Conservation (phyloP, 1,140 invertebrate genomes). For the Halesus radiatus region DNA sequence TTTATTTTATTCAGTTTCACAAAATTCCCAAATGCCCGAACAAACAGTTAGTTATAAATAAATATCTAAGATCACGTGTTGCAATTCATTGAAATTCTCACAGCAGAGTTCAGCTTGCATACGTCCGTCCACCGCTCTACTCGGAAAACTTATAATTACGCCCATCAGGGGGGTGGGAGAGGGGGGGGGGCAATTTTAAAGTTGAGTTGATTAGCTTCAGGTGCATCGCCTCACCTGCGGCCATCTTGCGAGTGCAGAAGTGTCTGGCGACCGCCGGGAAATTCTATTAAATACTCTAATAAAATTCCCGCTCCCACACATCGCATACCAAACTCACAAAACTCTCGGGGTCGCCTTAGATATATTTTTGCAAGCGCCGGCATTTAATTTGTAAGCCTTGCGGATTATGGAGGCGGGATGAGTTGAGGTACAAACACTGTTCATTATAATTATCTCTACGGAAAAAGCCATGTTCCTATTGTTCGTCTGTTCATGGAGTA, state of each 20-base stretch:
- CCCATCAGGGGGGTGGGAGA: background rate
- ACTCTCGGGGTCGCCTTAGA: background rate
- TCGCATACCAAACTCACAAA: constrained; percentile 16
- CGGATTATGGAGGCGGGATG: constrained; percentile 2
- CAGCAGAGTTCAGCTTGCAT: constrained; percentile 38
- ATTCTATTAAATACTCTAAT: constrained; percentile 31
- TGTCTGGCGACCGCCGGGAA: constrained; percentile 2
- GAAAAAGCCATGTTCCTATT: background rate
- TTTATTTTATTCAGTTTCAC: too few species aligned
- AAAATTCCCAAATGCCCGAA: too few species aligned
- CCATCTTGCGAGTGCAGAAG: constrained; percentile 8
- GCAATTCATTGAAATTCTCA: constrained; percentile 48
- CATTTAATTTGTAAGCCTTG: background rate
- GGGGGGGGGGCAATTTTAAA: constrained; percentile 44
- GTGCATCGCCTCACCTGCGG: constrained; percentile 37
- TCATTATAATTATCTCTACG: background rate
- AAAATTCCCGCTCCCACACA: constrained; percentile 4
- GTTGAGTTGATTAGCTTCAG: constrained; percentile 48
- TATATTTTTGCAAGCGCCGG: constrained; percentile 5
- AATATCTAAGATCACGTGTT: too few species aligned
- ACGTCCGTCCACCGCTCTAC: background rate
- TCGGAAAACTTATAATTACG: constrained; percentile 51
- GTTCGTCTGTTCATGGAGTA: background rate
- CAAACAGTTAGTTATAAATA: too few species aligned
- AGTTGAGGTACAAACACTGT: constrained; percentile 3